phyloP scores from a whole-genome alignment of 1,140 invertebrate species.

The Drosophila tristis region DNA sequence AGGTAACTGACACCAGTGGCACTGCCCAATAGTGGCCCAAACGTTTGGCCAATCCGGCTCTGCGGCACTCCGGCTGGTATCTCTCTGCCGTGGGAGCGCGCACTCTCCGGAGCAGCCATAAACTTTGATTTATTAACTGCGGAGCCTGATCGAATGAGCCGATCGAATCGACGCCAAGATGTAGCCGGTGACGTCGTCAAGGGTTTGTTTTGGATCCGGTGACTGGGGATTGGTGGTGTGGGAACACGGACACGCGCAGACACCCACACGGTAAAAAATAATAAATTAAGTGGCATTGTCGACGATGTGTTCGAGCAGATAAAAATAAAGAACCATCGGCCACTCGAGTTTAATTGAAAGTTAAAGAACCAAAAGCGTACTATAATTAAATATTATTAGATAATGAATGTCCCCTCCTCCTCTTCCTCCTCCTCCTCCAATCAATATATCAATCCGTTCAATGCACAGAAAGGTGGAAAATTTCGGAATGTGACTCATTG shows the following conservation, averaged over 20 bases:
- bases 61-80: conserved; percentile 6
- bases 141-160: conserved; percentile 18
- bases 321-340: conserved; percentile 26
- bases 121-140: conserved; percentile 68
- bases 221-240: conserved; percentile 20
- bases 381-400: conserved; percentile 55
- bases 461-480: conserved; percentile 39
- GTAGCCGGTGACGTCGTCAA: conserved; percentile 26
- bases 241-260: conserved; percentile 21
- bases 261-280: conserved; percentile 2
- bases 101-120: conserved; percentile 40
- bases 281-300: conserved; percentile 21
- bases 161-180: conserved; percentile 21
- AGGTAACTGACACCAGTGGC: conserved; percentile 54
- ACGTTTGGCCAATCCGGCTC: neutral
- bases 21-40: conserved; percentile 15
- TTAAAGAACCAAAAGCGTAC: conserved; percentile 39
- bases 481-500: conserved; percentile 71
- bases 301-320: conserved; percentile 37
- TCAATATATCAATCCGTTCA: conserved; percentile 45
- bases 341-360: conserved; percentile 71
- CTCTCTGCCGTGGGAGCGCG: conserved; percentile 18
- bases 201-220: conserved; percentile 23
- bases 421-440: neutral
- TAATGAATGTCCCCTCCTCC: conserved; percentile 22